Conservation (phyloP, 2,797 vertebrate genomes). For the Clarias platycephalus region DNA sequence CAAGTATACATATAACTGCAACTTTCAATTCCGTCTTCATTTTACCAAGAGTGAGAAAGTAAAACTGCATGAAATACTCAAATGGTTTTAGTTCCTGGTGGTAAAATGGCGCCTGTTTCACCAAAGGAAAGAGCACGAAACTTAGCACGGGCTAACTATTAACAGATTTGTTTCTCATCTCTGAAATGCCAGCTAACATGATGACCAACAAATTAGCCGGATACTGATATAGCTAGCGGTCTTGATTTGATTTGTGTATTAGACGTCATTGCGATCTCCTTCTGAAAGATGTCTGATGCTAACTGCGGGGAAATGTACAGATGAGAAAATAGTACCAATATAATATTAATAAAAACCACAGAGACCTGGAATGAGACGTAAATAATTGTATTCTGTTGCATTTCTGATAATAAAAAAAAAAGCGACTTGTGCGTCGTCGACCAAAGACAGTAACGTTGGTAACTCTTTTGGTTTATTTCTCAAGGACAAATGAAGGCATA, state of each 20-base stretch:
- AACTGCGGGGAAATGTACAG: not conserved
- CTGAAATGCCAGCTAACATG: not conserved
- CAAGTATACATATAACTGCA: not conserved
- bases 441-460: not conserved
- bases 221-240: not conserved
- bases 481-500: not conserved
- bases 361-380: not conserved
- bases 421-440: not conserved
- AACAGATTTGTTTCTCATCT: not conserved
- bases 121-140: not conserved
- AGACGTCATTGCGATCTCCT: not conserved
- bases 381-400: not conserved
- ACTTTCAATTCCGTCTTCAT: not conserved
- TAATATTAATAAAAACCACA: not conserved
- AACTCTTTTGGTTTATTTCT: not conserved
- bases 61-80: not conserved
- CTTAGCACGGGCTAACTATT: no score
- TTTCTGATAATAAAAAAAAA: not conserved
- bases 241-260: not conserved
- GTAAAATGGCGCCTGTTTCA: not conserved
- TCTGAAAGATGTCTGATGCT: not conserved
- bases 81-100: not conserved
- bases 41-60: not conserved
- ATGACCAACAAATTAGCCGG: not conserved
- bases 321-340: not conserved